Evolutionary conservation across 1,140 invertebrate species (phyloP).

Genomic region (Panagrolaimus sp.): DNA sequence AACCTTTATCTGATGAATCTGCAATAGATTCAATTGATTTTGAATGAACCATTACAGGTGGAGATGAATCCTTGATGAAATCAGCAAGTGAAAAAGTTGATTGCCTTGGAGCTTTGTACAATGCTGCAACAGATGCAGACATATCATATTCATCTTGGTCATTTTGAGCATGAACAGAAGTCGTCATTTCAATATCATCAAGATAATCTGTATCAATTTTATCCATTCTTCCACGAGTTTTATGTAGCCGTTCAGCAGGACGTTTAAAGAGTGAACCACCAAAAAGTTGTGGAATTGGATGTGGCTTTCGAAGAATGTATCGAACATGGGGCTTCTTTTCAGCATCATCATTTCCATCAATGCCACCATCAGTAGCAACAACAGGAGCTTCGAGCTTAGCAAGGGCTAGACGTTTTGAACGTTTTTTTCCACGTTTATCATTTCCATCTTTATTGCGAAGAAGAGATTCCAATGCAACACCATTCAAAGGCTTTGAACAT

Average conservation of each 20-base stretch:
- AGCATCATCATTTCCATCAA: not conserved
- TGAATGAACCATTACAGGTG: constrained; percentile 16
- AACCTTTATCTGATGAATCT: not conserved
- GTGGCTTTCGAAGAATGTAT: not conserved
- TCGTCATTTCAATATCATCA: not conserved
- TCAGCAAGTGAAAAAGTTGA: not conserved
- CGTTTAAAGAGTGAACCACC: not conserved
- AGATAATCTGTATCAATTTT: not conserved
- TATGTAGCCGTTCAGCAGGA: not conserved
- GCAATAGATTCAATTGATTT: constrained; percentile 18
- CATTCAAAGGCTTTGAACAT: not conserved
- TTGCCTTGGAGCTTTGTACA: not conserved
- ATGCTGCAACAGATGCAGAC: not conserved
- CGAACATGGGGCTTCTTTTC: not conserved
- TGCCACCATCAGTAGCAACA: too few species aligned
- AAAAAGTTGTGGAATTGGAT: not conserved
- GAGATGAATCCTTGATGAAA: constrained; percentile 11
- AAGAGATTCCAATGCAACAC: not conserved
- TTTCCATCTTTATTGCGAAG: not conserved
- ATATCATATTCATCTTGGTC: constrained; percentile 11
- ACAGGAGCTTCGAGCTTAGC: not conserved
- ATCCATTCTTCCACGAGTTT: not conserved
- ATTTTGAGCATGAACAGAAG: not conserved
- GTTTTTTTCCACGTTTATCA: not conserved
- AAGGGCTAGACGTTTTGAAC: not conserved